phyloP scores from a whole-genome alignment of 2,113 vertebrate genomes.

The Sclerurus mexicanus region DNA sequence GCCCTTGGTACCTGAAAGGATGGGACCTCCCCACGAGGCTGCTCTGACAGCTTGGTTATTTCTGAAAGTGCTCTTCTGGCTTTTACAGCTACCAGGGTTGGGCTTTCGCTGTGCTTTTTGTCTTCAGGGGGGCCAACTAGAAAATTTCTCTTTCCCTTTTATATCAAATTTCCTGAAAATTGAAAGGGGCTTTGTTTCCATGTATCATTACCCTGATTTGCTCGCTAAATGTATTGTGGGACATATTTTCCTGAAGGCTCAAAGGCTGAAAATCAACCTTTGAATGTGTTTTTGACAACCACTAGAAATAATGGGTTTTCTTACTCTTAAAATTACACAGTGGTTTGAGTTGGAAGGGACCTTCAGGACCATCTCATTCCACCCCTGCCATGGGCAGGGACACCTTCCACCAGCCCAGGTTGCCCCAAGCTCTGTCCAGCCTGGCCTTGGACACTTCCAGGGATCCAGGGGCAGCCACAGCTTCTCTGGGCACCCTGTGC shows the following conservation, averaged over 20 bases:
- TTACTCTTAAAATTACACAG: not conserved
- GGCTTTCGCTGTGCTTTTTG: not conserved
- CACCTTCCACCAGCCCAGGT: not conserved
- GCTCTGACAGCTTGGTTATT: not conserved
- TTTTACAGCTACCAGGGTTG: not conserved
- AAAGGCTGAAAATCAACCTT: not conserved
- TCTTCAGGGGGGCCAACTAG: not conserved
- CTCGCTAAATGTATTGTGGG: fast-evolving
- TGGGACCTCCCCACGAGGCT: fast-evolving
- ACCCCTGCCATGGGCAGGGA: too few relatives aligned
- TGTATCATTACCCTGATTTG: fast-evolving
- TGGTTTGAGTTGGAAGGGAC: not conserved
- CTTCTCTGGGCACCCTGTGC: not conserved
- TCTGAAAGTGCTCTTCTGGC: not conserved
- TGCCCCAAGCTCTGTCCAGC: not conserved
- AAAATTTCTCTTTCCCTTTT: not conserved
- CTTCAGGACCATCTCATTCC: fast-evolving
- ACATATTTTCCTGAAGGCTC: not conserved
- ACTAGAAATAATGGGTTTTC: not conserved
- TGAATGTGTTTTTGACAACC: not conserved
- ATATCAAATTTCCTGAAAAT: not conserved
- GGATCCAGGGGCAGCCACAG: not conserved
- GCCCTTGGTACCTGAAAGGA: not conserved
- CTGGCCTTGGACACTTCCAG: not conserved
- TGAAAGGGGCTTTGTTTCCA: not conserved